These are phyloP conservation scores for Drosophila macrospina DNA, from an alignment of 2,888 invertebrate species.

Conservation along the genomic window DNA sequence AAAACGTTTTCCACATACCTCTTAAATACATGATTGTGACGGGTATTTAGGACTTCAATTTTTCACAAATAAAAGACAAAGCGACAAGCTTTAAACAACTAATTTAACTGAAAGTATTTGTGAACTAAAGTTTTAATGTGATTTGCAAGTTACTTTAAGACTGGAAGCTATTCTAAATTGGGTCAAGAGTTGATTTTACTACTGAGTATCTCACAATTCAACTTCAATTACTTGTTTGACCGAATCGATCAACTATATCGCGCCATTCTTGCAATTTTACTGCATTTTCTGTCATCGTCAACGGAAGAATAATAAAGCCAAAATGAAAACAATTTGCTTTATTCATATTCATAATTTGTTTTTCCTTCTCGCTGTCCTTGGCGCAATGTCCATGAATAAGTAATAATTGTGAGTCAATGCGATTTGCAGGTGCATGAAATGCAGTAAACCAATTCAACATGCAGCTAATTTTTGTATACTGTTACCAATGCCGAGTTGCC, in stretches of 20 bases:
- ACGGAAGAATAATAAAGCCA: conserved; percentile 55
- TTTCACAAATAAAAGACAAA: neutral
- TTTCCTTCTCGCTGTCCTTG: conserved; percentile 15
- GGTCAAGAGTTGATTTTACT: too few species aligned
- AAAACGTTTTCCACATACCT: conserved; percentile 30
- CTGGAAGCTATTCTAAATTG: too few species aligned
- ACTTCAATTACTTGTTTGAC: neutral
- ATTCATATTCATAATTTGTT: conserved; percentile 73
- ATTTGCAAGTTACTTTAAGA: too few species aligned
- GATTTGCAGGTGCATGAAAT: conserved; percentile 51
- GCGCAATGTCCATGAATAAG: conserved; percentile 65
- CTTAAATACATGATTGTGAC: neutral
- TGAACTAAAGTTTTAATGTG: too few species aligned
- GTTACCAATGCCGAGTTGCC: too few species aligned
- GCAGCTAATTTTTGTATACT: conserved; percentile 58
- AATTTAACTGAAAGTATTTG: neutral
- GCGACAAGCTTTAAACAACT: neutral
- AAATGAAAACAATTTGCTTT: conserved; percentile 68
- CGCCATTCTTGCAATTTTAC: conserved; percentile 30
- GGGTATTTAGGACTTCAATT: neutral
- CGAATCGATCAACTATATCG: conserved; percentile 11
- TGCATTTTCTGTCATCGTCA: conserved; percentile 35
- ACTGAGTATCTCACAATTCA: neutral
- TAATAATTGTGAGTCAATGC: conserved; percentile 56
- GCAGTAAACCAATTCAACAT: conserved; percentile 56